Base-by-base conservation (phyloP, 2,113 vertebrate genomes). In the Bubalus kerabau region DNA sequence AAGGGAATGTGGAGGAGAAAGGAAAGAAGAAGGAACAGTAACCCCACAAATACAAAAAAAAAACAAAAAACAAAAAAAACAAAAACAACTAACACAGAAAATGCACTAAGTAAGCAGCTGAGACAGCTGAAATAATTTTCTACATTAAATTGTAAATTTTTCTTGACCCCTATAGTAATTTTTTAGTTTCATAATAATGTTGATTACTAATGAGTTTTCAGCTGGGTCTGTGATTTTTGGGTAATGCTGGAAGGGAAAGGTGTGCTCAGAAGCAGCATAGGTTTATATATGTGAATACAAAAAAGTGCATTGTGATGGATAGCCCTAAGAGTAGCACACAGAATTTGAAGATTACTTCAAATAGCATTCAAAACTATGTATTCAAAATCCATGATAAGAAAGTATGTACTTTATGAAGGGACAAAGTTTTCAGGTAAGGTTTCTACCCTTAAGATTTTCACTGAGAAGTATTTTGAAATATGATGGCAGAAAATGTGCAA, bases 351-450 rank as follows among this genome's bases (percentile, higher is more conserved):
- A 87, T 92, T 67, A 67, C 86, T 95, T 97, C 95, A 95, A 54
- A 82, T 56, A 11, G 56, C 28, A 59, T 96, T 97, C 36, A 80
- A 71, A 96, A 67, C 26, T 50, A 17, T 26, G 76, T 67, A 86
- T 81, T 98, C 92, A 43, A 98, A 98, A 96, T 84, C 62, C 56
- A 74, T 97, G 97, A 98, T 98, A 98, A 98, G 98, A 98, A 98
- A 98, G 97, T 97, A 96, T 91, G 94, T 60, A 95, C 95, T 97
- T 98, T 98, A 97, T 98, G 98, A 97, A 98, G 89, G 98, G 95
- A 97, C 98, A 97, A 98, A 98, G 91, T 98, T 98, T 98, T 96
- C 64, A 92, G 94, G 96, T 88, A 92, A 98, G 98, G 94, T 97
- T 96, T 98, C 92, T 87, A 98, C 98, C 96, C 95, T 94, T 98